phyloP scores from a whole-genome alignment of 1,140 invertebrate species.

The Trichomalopsis sarcophagae region DNA sequence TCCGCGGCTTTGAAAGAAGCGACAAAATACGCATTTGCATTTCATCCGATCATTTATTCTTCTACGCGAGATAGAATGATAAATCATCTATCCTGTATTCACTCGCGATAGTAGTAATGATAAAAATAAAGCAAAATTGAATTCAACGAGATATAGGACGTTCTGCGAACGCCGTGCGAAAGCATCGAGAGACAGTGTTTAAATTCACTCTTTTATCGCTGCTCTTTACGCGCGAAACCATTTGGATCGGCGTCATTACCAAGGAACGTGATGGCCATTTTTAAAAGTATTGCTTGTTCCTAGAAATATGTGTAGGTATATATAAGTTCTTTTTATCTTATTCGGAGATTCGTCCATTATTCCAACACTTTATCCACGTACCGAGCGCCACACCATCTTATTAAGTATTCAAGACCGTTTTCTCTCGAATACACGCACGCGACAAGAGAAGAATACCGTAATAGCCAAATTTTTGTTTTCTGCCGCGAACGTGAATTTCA shows the following conservation, averaged over 20 bases:
- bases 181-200: not conserved
- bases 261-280: conserved; percentile 1
- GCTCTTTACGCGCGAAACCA: not conserved
- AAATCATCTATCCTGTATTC: not conserved
- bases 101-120: not conserved
- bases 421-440: conserved; percentile 32
- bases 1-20: not conserved
- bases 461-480: not conserved
- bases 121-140: not conserved
- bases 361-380: conserved; percentile 65
- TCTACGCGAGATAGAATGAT: not conserved
- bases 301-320: conserved; percentile 26
- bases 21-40: conserved; percentile 3
- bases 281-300: conserved; percentile 48
- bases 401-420: conserved; percentile 63
- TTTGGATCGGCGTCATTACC: not conserved
- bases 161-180: not conserved
- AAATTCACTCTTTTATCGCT: not conserved
- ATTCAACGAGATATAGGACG: not conserved
- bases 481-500: not conserved
- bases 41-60: not conserved
- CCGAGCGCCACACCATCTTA: conserved; percentile 53
- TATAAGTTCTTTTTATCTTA: conserved; percentile 18
- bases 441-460: conserved; percentile 58
- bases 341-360: conserved; percentile 63